Conservation (phyloP, 2,113 vertebrate genomes). For the Hippopotamus amphibius region DNA sequence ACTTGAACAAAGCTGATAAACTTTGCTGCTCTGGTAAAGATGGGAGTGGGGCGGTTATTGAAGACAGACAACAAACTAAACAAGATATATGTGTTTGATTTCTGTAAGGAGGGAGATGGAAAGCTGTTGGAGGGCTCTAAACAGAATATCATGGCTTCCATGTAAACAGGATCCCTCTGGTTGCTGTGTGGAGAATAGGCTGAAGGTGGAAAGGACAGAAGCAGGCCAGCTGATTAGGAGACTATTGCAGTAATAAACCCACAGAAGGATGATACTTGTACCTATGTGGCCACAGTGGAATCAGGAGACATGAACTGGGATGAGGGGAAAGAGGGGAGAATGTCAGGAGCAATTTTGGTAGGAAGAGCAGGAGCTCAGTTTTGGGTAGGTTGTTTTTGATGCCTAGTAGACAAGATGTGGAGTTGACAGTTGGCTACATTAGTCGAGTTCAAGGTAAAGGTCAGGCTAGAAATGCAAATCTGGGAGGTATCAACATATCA, state of each 20-base stretch:
- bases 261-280: not conserved
- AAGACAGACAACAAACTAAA: not conserved
- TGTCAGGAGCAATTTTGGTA: not conserved
- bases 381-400: not conserved
- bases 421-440: not conserved
- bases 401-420: not conserved
- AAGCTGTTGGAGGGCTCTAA: not conserved
- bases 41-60: not conserved
- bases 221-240: not conserved
- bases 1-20: constrained; percentile 1
- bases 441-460: not conserved
- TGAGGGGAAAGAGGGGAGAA: not conserved
- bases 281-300: not conserved
- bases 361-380: constrained; percentile 6
- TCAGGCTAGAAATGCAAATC: not conserved
- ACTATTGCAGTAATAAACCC: not conserved
- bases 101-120: not conserved
- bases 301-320: not conserved
- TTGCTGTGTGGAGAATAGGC: not conserved
- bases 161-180: not conserved
- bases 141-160: not conserved
- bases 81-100: constrained; percentile 19
- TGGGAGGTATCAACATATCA: not conserved
- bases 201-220: constrained; percentile 4
- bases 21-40: not conserved